Percentiles rank a stretch among this genome's conserved stretches.
phyloP scores from a whole-genome alignment of 2,888 invertebrate genomes.

The Choristoneura rosaceana region DNA sequence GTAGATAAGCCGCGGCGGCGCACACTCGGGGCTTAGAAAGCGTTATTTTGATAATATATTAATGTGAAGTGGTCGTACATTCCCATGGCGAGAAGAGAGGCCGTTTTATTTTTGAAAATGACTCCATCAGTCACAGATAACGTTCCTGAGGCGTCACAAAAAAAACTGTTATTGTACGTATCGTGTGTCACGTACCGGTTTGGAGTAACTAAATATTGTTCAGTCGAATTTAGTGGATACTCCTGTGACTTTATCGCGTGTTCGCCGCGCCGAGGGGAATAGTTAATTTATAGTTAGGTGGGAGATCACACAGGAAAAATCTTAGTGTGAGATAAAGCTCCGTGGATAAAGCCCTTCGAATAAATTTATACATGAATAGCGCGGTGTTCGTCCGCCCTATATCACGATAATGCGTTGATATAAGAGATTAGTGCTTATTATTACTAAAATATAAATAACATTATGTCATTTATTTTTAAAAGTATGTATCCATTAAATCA shows the following conservation, averaged over 20 bases:
- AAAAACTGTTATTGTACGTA: slow-evolving; percentile 68
- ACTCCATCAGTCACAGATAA: slow-evolving; percentile 82
- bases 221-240: slow-evolving; percentile 59
- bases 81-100: slow-evolving; percentile 67
- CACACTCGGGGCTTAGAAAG: slow-evolving; percentile 61
- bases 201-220: slow-evolving; percentile 74
- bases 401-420: slow-evolving; percentile 33
- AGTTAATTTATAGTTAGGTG: slow-evolving; percentile 51
- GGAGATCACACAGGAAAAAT: slow-evolving; percentile 40
- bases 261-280: slow-evolving; percentile 50
- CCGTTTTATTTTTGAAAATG: slow-evolving; percentile 83
- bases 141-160: slow-evolving; percentile 68
- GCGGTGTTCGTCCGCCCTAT: slow-evolving; percentile 4
- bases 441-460: slow-evolving; percentile 25
- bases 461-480: slow-evolving; percentile 26
- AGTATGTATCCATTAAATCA: slow-evolving; percentile 36
- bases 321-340: slow-evolving; percentile 37
- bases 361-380: slow-evolving; percentile 34
- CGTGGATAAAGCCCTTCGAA: slow-evolving; percentile 31
- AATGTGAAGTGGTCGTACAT: slow-evolving; percentile 75
- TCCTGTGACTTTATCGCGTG: slow-evolving; percentile 64
- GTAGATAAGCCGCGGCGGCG: slow-evolving; percentile 68
- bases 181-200: slow-evolving; percentile 71
- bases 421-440: slow-evolving; percentile 32
- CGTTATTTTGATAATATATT: slow-evolving; percentile 80